These are phyloP conservation scores for Gorsachius magnificus DNA, from an alignment of 2,797 vertebrate genomes.

Conservation along the genomic window DNA sequence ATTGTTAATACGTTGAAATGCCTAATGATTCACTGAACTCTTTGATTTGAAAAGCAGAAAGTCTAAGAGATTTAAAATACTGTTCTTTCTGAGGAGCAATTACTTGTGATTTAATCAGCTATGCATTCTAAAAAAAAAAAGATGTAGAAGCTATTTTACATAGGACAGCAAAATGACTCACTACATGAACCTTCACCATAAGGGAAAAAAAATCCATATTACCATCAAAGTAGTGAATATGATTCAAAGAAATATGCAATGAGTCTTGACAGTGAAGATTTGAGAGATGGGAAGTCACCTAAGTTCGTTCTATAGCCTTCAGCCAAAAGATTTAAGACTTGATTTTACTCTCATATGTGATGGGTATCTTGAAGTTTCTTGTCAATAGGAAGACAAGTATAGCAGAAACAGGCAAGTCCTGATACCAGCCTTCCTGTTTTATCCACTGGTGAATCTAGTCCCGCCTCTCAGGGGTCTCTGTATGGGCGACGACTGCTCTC, in stretches of 20 bases:
- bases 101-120: conserved; percentile 72
- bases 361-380: background rate
- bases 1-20: conserved; percentile 60
- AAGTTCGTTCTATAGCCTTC: conserved; percentile 40
- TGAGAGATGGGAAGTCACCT: conserved; percentile 40
- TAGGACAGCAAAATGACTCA: conserved; percentile 73
- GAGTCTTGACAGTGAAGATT: conserved; percentile 45
- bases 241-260: conserved; percentile 54
- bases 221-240: conserved; percentile 61
- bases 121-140: conserved; percentile 46
- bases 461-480: background rate
- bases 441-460: background rate
- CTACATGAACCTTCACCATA: conserved; percentile 64
- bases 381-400: background rate
- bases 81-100: conserved; percentile 69
- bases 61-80: conserved; percentile 65
- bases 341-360: background rate
- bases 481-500: background rate
- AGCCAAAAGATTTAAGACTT: background rate
- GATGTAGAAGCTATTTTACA: conserved; percentile 58
- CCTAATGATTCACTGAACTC: conserved; percentile 70
- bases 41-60: conserved; percentile 71
- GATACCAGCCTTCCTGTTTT: background rate
- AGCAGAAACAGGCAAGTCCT: background rate
- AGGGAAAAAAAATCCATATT: conserved; percentile 43